phyloP scores from a whole-genome alignment of 2,888 invertebrate genomes.

The Petrolisthes cinctipes region DNA sequence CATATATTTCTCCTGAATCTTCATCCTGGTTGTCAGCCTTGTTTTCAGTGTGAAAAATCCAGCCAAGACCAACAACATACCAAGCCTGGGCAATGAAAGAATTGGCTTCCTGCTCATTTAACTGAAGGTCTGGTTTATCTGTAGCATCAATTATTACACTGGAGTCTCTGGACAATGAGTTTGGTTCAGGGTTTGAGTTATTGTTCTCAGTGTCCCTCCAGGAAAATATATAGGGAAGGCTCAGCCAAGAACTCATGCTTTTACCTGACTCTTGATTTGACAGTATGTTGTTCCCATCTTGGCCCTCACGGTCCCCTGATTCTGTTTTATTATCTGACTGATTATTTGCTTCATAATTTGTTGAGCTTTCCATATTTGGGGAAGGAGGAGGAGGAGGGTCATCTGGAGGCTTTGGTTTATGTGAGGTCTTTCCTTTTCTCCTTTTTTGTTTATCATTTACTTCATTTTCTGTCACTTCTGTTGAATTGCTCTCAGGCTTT shows the following conservation, averaged over 20 bases:
- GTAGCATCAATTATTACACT: background rate
- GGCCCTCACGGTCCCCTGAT: background rate
- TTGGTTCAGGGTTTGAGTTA: background rate
- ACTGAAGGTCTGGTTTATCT: background rate
- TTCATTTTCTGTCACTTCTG: background rate
- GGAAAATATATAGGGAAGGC: conserved; percentile 7
- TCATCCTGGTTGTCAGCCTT: background rate
- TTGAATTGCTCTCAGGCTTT: background rate
- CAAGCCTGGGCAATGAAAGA: conserved; percentile 27
- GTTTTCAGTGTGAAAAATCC: conserved; percentile 33
- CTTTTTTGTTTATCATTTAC: conserved; percentile 11
- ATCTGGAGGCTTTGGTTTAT: conserved; percentile 19
- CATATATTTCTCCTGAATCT: background rate
- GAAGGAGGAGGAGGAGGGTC: conserved; percentile 37
- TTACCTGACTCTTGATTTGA: background rate
- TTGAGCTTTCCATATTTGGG: background rate
- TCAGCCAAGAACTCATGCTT: conserved; percentile 12
- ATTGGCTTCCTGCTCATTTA: background rate
- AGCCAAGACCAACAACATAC: conserved; percentile 37
- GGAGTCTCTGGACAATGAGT: background rate
- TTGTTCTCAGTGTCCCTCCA: conserved; percentile 21
- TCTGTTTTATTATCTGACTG: background rate
- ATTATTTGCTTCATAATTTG: background rate
- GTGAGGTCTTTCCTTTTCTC: background rate
- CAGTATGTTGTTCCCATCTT: background rate